Base-by-base conservation (phyloP, 1,140 invertebrate species). In the Micrasema minimum region DNA sequence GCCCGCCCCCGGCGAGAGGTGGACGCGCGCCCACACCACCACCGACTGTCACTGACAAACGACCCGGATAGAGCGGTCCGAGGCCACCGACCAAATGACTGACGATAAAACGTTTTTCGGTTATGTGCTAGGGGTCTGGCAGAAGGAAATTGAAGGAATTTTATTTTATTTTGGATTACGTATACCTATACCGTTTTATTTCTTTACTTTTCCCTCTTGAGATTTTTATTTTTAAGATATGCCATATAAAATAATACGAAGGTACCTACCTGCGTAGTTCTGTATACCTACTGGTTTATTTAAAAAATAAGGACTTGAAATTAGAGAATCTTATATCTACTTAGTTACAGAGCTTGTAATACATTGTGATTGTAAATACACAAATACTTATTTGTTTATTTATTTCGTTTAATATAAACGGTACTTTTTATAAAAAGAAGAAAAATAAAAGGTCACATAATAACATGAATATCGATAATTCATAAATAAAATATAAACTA, bases 31-130 rank as follows among this genome's bases (percentile, higher is more conserved):
- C 41, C 38, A 6, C 43, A 16, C 16, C 43, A 12, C 37, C 55
- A 16, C 55, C 35, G 2, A 68, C 72, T 73, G 72, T 73, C 72
- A 73, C 72, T 73, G 72, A 73, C 72, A 73, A 73, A 73, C 72
- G 72, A 69, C 72, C 59, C 41, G 62, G 62, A 51, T 50, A 37
- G 23, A 64, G 48, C 62, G 62, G 62, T 35, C 48, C 62, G 48
- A 48, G 62, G 62, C 43, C 45, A n/a, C 45, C 22, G 62, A 66
- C 55, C 55, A 59, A 59, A 59, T 59, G 55, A 59, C 55, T 59
- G 55, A 59, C 55, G 55, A 59, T 59, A 59, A 57, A 59, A 31
- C 31, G 14, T 59, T 59, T 57, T 35, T 31, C 31, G 37, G 37
- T 38, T 59, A 59, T 22, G 14, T 38, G 5, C n/a, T 31, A 35